Base-by-base conservation (phyloP, 2,888 invertebrate genomes). In the Dolomedes plantarius region DNA sequence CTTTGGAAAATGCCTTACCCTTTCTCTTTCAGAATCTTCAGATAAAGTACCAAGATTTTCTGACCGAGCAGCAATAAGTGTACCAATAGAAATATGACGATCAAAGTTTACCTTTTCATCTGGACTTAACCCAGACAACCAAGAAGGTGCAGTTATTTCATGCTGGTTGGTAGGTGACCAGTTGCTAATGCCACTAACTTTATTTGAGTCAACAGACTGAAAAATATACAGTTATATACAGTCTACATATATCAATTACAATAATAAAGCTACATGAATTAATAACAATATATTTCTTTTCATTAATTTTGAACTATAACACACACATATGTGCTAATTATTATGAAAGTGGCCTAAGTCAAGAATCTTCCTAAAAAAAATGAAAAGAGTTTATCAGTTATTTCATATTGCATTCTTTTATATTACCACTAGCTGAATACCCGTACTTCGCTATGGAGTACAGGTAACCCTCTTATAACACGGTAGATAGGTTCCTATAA, bases 11-110 rank as follows among this genome's bases (percentile, higher is more conserved):
- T 16, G 19, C 19, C 69, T 29, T 73, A 85, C 83, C 29, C 83
- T 71, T 39, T 85, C 83, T 16, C 83, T 50, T 27, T 73, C 36
- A 23, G 76, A 31, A 56, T 85, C 73, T 28, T 85, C 50, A 23
- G 77, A 77, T 11, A 85, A 36, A 39, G 39, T 56, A 31, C 83
- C 83, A 56, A 85, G 67, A 23, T 67, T 50, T 68, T 85, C 83
- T 19, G 83, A 50, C 19, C 72, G 67, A 32, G 83, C 73, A 73
- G 77, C 72, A 41, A 77, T 36, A 39, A 85, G 67, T n/a, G 77
- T 77, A 56, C 83, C 83, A 27, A 85, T 68, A 11, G 83, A 85
- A 41, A 85, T 31, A 16, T 65, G 72, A 0, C 56, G 77, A 19
- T 62, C 65, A 16, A 69, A 27, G 39, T 81, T 23, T 1, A 3